Evolutionary conservation across 2,888 invertebrate genomes (phyloP), one percentile per base, ranked within the genome.

Genomic region (Phengaris alcon): DNA sequence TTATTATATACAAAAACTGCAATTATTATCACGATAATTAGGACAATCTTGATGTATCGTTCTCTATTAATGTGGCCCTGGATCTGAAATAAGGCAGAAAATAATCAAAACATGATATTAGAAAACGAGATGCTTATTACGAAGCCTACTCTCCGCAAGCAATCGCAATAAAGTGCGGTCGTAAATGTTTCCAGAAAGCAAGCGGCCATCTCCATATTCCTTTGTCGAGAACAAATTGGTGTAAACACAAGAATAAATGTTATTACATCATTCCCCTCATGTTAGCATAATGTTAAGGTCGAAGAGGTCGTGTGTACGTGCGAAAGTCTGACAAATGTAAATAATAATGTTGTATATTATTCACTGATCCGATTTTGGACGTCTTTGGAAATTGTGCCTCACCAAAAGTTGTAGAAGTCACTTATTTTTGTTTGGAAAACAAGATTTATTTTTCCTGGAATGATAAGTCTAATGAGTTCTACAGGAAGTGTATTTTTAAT

Each of bases 211-310:
- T 59, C 22, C 59, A 59, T 59, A 59, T 59, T 59, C 59, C 59
- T 59, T 59, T 59, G 64, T 64, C 35, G 64, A 35, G 64, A 64
- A 64, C 35, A 64, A 64, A 64, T 64, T 35, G 64, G 64, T 64
- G 35, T 64, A 64, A 64, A 64, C 64, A 64, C 13, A 64, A 12
- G 35, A 64, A 64, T 64, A 44, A 13, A 64, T 44, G 64, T 64
- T 64, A 64, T 64, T 64, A 64, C 64, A 64, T 64, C 12, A 64
- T 64, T 64, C 35, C 64, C 64, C 64, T 64, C 35, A 12, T 64
- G 64, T 44, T 64, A 10, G 64, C 35, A 64, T 64, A 64, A 64
- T 44, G 57, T 35, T 7, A 52, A 52, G 64, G 64, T 64, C 64
- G 64, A 13, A 52, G 35, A 64, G 64, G 64, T 64, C 64, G 13